Conservation (phyloP, 2,113 vertebrate species). For the Eira barbara region DNA sequence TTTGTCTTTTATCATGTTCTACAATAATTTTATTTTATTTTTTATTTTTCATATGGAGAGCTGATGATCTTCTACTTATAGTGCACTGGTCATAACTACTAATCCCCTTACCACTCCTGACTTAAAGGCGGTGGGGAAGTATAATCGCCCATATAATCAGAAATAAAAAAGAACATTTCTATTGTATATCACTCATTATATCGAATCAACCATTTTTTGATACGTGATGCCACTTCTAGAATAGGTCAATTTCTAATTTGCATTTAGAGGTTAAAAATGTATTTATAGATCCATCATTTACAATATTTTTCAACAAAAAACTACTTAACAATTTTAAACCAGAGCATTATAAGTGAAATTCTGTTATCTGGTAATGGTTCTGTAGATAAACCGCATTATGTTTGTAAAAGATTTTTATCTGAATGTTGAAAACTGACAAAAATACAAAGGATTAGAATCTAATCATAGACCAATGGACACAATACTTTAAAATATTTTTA, state of each 20-base stretch:
- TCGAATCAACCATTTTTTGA: not conserved
- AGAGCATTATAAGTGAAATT: not conserved
- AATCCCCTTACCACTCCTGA: not conserved
- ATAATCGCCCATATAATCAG: not conserved
- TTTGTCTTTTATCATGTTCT: not conserved
- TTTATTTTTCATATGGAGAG: not conserved
- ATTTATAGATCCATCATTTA: not conserved
- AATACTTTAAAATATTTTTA: not conserved
- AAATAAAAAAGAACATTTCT: not conserved
- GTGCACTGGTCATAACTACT: not conserved
- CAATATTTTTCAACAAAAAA: not conserved
- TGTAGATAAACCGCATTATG: not conserved
- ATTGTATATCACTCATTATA: not conserved
- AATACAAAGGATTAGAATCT: not conserved
- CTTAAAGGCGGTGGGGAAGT: not conserved
- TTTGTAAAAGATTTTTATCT: not conserved
- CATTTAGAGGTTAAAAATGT: not conserved
- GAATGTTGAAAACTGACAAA: not conserved
- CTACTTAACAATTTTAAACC: not conserved
- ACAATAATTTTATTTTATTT: not conserved
- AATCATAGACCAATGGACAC: not conserved
- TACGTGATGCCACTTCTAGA: not conserved
- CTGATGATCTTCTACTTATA: not conserved
- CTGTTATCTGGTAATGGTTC: not conserved
- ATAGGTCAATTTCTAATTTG: not conserved